These are phyloP conservation scores for Hoplostethus mediterraneus DNA, from an alignment of 2,797 vertebrate species.

Conservation along the genomic window DNA sequence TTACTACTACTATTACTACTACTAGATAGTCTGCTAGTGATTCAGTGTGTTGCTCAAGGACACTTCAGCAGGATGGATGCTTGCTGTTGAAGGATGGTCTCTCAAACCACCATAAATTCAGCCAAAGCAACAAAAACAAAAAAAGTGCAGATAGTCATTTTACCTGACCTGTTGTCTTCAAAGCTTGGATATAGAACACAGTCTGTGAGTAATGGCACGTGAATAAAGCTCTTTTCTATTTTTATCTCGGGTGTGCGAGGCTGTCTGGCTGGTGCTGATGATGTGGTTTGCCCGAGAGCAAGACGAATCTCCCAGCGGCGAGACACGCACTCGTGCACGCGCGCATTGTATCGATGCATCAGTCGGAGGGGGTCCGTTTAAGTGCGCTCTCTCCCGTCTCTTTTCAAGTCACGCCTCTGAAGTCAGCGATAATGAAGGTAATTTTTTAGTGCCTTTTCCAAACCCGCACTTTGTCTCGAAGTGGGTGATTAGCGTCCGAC, in stretches of 20 bases:
- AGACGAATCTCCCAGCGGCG: not conserved
- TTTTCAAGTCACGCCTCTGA: slow-evolving; percentile 3
- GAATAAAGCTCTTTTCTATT: not conserved
- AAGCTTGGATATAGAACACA: not conserved
- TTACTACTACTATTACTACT: too few relatives aligned
- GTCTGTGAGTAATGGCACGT: slow-evolving; percentile 1
- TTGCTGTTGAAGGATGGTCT: too few relatives aligned
- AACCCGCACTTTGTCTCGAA: slow-evolving; percentile 15
- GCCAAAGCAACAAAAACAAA: too few relatives aligned
- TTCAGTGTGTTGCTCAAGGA: too few relatives aligned
- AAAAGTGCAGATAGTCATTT: too few relatives aligned
- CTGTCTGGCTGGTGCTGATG: not conserved
- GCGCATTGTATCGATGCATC: not conserved
- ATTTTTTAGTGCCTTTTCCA: slow-evolving; percentile 1
- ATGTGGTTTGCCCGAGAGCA: not conserved
- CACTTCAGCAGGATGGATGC: too few relatives aligned
- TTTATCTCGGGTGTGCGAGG: not conserved
- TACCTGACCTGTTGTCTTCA: too few relatives aligned
- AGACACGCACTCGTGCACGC: not conserved
- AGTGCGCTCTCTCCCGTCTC: slow-evolving; percentile 4
- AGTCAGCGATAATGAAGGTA: slow-evolving; percentile 14
- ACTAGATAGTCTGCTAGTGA: too few relatives aligned
- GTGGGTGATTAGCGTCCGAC: slow-evolving; percentile 43
- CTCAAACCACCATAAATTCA: too few relatives aligned
- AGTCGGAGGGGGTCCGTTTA: slow-evolving; percentile 5